These are phyloP conservation scores for Pampus argenteus DNA, from an alignment of 2,797 vertebrate genomes.

Conservation along the genomic window DNA sequence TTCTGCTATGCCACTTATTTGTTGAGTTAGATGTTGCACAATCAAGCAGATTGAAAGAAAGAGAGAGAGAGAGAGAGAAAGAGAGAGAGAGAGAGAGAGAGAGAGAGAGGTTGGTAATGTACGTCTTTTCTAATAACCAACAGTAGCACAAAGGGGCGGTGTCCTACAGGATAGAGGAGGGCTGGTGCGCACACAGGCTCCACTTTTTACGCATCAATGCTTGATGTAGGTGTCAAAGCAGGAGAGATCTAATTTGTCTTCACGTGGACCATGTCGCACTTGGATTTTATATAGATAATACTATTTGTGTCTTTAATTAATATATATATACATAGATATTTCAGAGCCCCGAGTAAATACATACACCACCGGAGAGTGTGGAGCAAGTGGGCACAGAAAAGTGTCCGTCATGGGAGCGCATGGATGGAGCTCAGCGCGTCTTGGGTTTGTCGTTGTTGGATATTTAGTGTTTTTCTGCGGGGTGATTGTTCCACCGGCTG, in stretches of 20 bases:
- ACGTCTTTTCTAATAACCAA: conserved; percentile 47
- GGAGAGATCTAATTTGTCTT: conserved; percentile 8
- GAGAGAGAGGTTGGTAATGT: conserved; percentile 29
- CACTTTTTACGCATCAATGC: conserved; percentile 69
- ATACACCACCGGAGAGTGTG: conserved; percentile 13
- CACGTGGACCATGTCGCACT: conserved; percentile 23
- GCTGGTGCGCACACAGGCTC: conserved; percentile 42
- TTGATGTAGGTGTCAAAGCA: conserved; percentile 26
- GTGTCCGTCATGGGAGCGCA: conserved; percentile 73
- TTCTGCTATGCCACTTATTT: background rate
- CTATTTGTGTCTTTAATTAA: background rate
- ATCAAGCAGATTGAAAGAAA: background rate
- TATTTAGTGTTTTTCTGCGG: conserved; percentile 69
- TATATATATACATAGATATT: no score
- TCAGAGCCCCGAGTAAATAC: conserved; percentile 1
- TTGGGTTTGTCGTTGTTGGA: conserved; percentile 67
- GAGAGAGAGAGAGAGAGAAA: conserved; percentile 3
- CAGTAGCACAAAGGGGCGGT: conserved; percentile 71
- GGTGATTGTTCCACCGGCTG: conserved; percentile 52
- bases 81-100: conserved; percentile 4
- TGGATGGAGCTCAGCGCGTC: conserved; percentile 64
- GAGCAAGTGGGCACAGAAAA: conserved; percentile 39
- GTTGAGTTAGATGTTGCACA: conserved; percentile 27
- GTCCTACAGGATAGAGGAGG: conserved; percentile 53
- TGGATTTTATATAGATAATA: conserved; percentile 31